Base-by-base conservation (phyloP, 2,113 vertebrate genomes). In the Nothoprocta pentlandii region DNA sequence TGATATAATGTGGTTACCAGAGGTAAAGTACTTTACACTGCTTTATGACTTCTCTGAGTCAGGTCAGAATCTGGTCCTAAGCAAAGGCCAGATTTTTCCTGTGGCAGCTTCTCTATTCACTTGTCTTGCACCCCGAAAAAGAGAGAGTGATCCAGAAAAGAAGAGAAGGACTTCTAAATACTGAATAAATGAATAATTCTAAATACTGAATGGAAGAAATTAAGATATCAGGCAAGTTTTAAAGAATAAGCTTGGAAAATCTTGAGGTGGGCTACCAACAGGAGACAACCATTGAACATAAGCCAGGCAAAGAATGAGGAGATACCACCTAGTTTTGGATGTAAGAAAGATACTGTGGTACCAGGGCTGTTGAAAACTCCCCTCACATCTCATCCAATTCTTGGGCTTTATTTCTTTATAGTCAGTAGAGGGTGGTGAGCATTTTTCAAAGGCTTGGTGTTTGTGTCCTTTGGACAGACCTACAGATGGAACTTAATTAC, bases 1-100 rank as follows among this genome's bases (percentile, higher is more conserved):
- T 70, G 30, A 59, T n/a, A 46, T 9, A 54, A 26, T 1, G 2
- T 12, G 25, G 4, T 0, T 1, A 12, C 64, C 22, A 44, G 42
- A 66, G 34, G 47, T 54, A 76, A 80, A 87, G 13, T 4, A 3
- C 23, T 63, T 79, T 79, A 54, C 16, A 22, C 5, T 32, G 13
- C 14, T 41, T 61, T 34, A 16, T 76, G 22, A 10, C 25, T 51
- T 73, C 23, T 51, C 63, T 85, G 75, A 13, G 36, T 77, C 71
- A 69, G 39, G 13, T 51, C 53, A 42, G 42, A 79, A 42, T 16
- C 8, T 49, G 41, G 2, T 26, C 22, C 79, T 71, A 39, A 76
- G 23, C 56, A 87, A 42, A 75, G 56, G 49, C 21, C 21, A 49
- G 21, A 49, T 49, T 49, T 49, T 49, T 49, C 49, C 49, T 49